Evolutionary conservation across 2,113 vertebrate species (phyloP), one percentile per base, ranked within the genome.

Genomic region (Phalacrocorax brasilianus): DNA sequence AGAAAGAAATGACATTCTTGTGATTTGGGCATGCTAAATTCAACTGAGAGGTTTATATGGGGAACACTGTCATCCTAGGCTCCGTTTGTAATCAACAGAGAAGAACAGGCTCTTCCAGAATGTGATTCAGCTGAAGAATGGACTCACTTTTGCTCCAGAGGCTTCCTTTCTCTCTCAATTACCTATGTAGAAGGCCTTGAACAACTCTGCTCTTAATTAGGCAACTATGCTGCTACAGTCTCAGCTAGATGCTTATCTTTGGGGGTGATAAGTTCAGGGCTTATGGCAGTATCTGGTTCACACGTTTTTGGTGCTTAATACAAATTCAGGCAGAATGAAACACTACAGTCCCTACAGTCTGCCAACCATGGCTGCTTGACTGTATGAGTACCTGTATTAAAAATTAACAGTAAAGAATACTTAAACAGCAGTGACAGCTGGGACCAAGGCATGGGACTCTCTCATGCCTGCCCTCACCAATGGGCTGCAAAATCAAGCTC

Each of bases 371-470:
- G 62, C 81, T 79, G 94, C 94, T 91, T 81, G 89, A 91, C 89
- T 89, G 65, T 74, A 33, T 81, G 87, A 94, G 77, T 85, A 58
- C 45, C 81, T 88, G 58, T 82, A 83, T 88, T 91, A 97, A 88
- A 96, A 96, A 94, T 89, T 93, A 95, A 73, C 77, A 85, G 85
- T 68, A 97, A 91, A 95, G 93, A 87, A 96, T 91, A 91, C 94
- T 97, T 89, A 88, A 89, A 87, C 63, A 91, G 40, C 66, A 85
- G 71, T 88, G 85, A 89, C 95, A 97, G 89, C 74, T 96, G 94
- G 50, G 94, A 96, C 95, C 87, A 89, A 92, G 81, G 42, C 67
- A 93, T 81, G 58, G 87, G 74, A 95, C 71, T 95, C 94, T 96
- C 91, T 96, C 77, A 79, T 45, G 73, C n/a, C 61, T 96, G 94